Percentiles rank a stretch among this genome's conserved stretches.
Evolutionary conservation across 1,140 invertebrate genomes (phyloP).

Genomic region (Bombus terrestris): DNA sequence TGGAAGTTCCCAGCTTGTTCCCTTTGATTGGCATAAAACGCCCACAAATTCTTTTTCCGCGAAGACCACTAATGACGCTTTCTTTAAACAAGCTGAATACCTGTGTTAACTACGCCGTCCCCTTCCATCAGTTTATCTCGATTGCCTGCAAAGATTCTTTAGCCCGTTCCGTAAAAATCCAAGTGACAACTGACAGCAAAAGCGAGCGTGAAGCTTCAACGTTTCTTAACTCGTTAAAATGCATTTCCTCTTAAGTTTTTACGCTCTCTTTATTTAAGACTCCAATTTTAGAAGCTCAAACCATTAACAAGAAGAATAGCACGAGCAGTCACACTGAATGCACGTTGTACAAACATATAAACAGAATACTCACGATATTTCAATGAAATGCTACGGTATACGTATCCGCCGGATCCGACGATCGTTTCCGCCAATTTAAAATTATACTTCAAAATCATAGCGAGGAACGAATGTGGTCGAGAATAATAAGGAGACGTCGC

Average conservation of each 20-base stretch:
- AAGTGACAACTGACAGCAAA: background rate
- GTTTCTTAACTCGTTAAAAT: background rate
- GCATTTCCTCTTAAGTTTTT: no score
- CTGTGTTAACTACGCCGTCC: background rate
- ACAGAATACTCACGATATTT: background rate
- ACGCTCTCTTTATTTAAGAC: background rate
- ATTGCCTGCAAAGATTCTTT: conserved; percentile 55
- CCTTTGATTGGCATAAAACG: background rate
- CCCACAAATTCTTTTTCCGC: conserved; percentile 9
- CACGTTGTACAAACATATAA: background rate
- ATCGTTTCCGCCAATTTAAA: conserved; percentile 59
- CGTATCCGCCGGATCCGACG: background rate
- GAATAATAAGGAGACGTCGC: conserved; percentile 48
- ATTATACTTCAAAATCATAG: conserved; percentile 57
- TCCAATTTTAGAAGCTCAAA: background rate
- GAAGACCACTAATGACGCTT: conserved; percentile 47
- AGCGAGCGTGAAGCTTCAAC: background rate
- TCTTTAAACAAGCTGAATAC: conserved; percentile 18
- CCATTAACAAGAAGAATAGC: background rate
- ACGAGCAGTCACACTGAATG: background rate
- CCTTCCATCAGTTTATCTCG: conserved; percentile 47
- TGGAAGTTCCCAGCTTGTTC: no score
- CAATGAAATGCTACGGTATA: background rate
- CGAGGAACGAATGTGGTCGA: conserved; percentile 28
- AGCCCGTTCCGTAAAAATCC: conserved; percentile 31